Evolutionary conservation across 2,113 vertebrate genomes (phyloP).

Genomic region (Asarcornis scutulata): DNA sequence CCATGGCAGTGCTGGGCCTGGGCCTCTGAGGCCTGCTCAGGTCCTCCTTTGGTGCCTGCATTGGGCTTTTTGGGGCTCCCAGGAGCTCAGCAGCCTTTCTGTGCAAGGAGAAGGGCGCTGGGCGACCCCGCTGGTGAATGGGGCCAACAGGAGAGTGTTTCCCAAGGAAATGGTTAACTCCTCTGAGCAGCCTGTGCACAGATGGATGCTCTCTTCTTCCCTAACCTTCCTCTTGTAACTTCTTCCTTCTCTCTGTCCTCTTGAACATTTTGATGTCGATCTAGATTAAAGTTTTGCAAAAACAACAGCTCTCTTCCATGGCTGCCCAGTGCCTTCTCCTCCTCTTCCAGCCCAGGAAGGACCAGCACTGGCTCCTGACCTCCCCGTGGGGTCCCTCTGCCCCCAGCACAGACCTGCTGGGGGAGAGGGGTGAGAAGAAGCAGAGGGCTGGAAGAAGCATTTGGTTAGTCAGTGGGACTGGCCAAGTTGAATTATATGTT

Average conservation of each 20-base stretch:
- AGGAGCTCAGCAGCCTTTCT: not conserved
- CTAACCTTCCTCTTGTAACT: not conserved
- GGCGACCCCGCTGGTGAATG: not conserved
- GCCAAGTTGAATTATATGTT: not conserved
- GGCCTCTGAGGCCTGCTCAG: not conserved
- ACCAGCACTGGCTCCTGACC: not conserved
- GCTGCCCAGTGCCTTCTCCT: not conserved
- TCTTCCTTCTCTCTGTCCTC: not conserved
- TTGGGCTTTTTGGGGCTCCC: not conserved
- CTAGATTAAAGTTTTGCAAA: not conserved
- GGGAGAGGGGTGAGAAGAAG: not conserved
- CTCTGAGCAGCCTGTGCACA: not conserved
- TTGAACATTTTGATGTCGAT: not conserved
- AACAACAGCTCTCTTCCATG: not conserved
- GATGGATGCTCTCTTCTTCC: not conserved
- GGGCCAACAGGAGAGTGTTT: not conserved
- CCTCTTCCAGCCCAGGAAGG: not conserved
- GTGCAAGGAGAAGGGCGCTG: not conserved
- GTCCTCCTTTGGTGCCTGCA: accelerated
- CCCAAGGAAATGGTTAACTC: not conserved
- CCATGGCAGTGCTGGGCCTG: accelerated
- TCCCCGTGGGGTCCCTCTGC: not conserved
- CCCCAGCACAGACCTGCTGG: not conserved
- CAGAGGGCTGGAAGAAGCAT: not conserved
- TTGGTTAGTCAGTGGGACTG: not conserved